These are phyloP conservation scores for Barnardius zonarius DNA, from an alignment of 2,113 vertebrate genomes.

Conservation along the genomic window DNA sequence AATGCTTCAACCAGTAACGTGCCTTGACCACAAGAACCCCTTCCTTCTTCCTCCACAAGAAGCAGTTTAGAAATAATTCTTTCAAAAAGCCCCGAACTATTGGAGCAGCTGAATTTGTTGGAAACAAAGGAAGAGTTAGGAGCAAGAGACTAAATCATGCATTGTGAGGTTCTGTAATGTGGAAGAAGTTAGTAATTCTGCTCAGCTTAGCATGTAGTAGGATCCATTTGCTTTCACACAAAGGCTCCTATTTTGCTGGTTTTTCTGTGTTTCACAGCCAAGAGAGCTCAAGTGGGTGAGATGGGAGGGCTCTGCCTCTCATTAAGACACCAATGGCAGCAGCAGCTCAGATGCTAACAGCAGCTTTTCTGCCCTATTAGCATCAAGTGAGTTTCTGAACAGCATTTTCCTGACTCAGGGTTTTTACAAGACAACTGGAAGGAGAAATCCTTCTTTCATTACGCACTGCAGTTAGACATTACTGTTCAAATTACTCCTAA, in stretches of 20 bases:
- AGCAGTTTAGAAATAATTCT: neutral
- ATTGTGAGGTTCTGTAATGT: neutral
- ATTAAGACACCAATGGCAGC: neutral
- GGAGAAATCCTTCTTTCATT: neutral
- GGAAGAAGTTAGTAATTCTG: neutral
- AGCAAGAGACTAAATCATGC: neutral
- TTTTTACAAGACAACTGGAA: neutral
- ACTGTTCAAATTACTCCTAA: neutral
- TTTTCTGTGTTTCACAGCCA: conserved; percentile 29
- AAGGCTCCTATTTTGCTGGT: conserved; percentile 3
- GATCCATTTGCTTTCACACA: neutral
- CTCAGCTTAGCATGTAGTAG: neutral
- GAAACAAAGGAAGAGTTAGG: neutral
- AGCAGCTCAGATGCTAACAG: neutral
- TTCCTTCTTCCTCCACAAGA: neutral
- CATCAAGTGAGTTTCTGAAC: neutral
- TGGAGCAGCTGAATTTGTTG: neutral
- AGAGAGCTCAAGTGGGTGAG: conserved; percentile 8
- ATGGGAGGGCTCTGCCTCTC: neutral
- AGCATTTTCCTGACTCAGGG: neutral
- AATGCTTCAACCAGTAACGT: neutral
- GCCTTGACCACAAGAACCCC: neutral
- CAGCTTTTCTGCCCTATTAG: conserved; percentile 18
- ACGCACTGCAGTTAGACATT: neutral
- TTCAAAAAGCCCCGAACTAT: neutral